Percentiles rank a stretch among this genome's conserved stretches.
phyloP scores from a whole-genome alignment of 2,797 vertebrate species.

The Lithobates pipiens region DNA sequence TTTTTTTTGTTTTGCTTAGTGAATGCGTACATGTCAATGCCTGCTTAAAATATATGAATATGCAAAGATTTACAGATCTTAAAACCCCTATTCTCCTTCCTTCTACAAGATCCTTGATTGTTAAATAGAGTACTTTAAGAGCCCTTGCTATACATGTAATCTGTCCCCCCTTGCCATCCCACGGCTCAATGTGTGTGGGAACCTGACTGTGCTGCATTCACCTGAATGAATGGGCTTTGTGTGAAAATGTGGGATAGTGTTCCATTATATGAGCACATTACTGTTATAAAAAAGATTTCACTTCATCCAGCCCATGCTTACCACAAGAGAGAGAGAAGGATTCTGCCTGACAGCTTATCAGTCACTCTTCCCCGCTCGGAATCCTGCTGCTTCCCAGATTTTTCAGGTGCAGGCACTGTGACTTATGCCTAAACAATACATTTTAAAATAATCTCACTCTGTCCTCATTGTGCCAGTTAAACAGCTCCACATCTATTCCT shows the following conservation, averaged over 20 bases:
- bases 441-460: constrained; percentile 54
- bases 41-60: background rate
- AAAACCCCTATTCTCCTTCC: background rate
- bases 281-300: constrained; percentile 44
- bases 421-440: constrained; percentile 61
- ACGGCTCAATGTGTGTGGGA: constrained; percentile 42
- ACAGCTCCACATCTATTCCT: constrained; percentile 33
- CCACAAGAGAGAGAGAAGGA: constrained; percentile 38
- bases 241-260: constrained; percentile 45
- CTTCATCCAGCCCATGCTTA: constrained; percentile 36
- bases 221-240: constrained; percentile 56
- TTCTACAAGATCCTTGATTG: constrained; percentile 10
- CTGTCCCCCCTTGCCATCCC: background rate
- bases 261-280: constrained; percentile 41
- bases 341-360: constrained; percentile 50
- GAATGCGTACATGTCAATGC: background rate
- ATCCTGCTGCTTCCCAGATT: constrained; percentile 55
- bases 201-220: constrained; percentile 40
- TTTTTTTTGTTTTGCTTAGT: background rate
- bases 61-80: background rate
- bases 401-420: constrained; percentile 59
- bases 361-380: constrained; percentile 43
- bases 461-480: constrained; percentile 61
- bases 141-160: constrained; percentile 32
- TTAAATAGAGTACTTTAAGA: constrained; percentile 16